phyloP scores from a whole-genome alignment of 2,113 vertebrate species.

The Chaetura pelagica region DNA sequence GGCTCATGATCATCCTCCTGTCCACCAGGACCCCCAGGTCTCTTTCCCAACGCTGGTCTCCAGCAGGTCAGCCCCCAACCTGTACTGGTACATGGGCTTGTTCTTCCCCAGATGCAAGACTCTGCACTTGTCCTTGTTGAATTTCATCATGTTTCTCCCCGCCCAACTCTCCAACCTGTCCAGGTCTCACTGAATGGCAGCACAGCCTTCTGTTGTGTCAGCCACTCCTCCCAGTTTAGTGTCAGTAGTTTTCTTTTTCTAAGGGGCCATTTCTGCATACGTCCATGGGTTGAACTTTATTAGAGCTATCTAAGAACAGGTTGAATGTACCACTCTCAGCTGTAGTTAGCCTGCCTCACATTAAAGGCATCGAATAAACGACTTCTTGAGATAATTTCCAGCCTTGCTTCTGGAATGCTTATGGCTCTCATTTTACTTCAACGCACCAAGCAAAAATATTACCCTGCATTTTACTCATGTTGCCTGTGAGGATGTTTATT shows the following conservation, averaged over 20 bases:
- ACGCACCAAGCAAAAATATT: neutral
- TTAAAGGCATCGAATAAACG: neutral
- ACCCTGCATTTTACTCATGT: rapidly evolving
- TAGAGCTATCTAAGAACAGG: neutral
- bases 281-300: neutral
- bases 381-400: neutral
- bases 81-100: no score
- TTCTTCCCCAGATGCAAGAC: no score
- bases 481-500: neutral
- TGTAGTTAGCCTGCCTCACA: neutral
- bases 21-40: no score
- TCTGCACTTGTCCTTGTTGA: no score
- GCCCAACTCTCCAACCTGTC: no score
- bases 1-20: no score
- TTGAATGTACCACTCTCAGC: neutral
- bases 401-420: neutral
- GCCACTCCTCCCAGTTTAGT: no score
- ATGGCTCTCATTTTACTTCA: neutral
- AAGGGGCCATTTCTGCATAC: neutral
- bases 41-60: no score
- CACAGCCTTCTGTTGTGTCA: no score
- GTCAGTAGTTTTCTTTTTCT: neutral
- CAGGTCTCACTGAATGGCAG: no score
- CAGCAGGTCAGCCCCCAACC: no score
- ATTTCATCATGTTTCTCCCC: no score